phyloP scores from a whole-genome alignment of 2,888 invertebrate species.

The Hoplodrina ambigua region DNA sequence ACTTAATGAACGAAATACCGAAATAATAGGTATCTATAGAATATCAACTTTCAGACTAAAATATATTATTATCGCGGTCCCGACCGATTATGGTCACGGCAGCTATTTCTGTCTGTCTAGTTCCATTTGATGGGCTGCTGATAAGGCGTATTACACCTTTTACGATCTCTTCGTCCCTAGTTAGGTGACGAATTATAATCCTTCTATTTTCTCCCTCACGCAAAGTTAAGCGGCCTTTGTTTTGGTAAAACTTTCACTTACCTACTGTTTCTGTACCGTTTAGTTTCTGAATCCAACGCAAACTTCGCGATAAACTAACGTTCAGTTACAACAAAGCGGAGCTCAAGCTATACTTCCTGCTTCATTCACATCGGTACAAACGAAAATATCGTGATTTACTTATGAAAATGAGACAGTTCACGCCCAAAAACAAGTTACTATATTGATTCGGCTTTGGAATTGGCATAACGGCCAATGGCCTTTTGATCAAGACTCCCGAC shows the following conservation, averaged over 20 bases:
- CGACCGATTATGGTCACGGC: neutral
- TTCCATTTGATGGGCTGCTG: neutral
- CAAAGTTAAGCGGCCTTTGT: conserved; percentile 50
- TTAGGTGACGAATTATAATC: conserved; percentile 25
- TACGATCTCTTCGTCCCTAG: neutral
- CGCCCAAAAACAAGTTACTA: neutral
- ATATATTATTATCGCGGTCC: conserved; percentile 18
- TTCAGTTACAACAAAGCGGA: conserved; percentile 40
- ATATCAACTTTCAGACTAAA: conserved; percentile 10
- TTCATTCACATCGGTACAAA: conserved; percentile 14
- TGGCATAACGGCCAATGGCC: neutral
- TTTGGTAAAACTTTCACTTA: conserved; percentile 54
- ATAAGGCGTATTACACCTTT: conserved; percentile 10
- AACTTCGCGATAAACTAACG: conserved; percentile 54
- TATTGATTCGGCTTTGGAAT: neutral
- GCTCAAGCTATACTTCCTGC: conserved; percentile 30
- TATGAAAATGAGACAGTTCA: conserved; percentile 2
- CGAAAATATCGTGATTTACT: conserved; percentile 16
- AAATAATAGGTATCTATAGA: conserved; percentile 1
- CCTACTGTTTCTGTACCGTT: conserved; percentile 47
- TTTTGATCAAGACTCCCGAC: neutral
- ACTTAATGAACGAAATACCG: neutral
- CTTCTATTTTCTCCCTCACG: conserved; percentile 25
- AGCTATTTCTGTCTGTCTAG: conserved; percentile 3
- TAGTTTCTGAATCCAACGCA: conserved; percentile 41